A percentile compares a stretch with the other conserved stretches of the same genome.
Conservation (phyloP, 1,140 invertebrate genomes). For the Wasmannia auropunctata region DNA sequence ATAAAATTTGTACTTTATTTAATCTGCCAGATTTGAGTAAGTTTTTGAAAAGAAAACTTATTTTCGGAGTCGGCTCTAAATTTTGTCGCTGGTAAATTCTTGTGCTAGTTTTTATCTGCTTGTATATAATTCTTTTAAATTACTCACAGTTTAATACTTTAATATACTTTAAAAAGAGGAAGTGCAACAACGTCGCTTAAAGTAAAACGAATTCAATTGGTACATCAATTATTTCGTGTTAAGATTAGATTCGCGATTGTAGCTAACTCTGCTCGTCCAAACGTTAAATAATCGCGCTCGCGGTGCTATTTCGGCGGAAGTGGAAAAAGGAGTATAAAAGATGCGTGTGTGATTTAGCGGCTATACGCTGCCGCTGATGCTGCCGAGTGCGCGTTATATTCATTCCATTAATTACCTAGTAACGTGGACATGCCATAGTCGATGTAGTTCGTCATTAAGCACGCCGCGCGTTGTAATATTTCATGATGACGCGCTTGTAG, state of each 20-base stretch:
- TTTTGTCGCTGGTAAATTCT: neutral
- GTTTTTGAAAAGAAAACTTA: neutral
- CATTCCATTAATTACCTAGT: slow-evolving; percentile 70
- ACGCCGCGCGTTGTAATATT: slow-evolving; percentile 36
- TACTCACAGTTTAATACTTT: neutral
- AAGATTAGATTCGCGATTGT: neutral
- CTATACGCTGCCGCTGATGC: neutral
- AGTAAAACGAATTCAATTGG: neutral
- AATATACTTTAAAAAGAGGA: neutral
- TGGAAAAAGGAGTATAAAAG: neutral
- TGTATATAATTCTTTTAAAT: neutral
- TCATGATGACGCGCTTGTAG: neutral
- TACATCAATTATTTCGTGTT: neutral
- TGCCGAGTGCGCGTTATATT: slow-evolving; percentile 55
- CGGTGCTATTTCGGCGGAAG: neutral
- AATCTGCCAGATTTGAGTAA: neutral
- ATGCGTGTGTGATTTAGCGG: slow-evolving; percentile 19
- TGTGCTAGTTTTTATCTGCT: neutral
- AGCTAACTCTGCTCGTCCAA: neutral
- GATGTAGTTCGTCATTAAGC: slow-evolving; percentile 13
- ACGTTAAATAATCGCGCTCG: neutral
- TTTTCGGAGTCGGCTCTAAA: neutral
- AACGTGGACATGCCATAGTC: slow-evolving; percentile 35
- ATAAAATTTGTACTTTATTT: neutral
- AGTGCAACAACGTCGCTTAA: neutral